Conservation (phyloP, 2,888 invertebrate genomes). For the Heliconius aoede region DNA sequence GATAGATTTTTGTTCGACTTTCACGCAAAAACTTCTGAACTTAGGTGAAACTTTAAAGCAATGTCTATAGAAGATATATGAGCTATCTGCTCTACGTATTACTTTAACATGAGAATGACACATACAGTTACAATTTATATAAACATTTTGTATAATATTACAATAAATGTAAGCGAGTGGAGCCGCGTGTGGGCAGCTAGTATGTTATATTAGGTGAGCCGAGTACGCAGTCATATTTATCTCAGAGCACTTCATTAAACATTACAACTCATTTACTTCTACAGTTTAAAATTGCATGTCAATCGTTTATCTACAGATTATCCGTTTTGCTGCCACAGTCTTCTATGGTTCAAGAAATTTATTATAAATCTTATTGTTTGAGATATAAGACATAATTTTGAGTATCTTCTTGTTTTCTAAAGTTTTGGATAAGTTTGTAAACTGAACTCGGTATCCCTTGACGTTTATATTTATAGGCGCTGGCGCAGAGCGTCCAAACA, state of each 20-base stretch:
- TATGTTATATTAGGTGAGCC: slow-evolving; percentile 10
- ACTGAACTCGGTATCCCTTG: slow-evolving; percentile 64
- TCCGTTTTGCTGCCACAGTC: slow-evolving; percentile 22
- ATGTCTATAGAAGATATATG: too few relatives aligned
- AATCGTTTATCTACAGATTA: slow-evolving; percentile 39
- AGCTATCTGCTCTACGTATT: too few relatives aligned
- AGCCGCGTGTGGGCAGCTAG: too few relatives aligned
- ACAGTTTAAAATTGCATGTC: slow-evolving; percentile 39
- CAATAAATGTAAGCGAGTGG: too few relatives aligned
- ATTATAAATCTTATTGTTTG: not conserved
- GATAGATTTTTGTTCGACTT: too few relatives aligned
- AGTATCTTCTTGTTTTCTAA: slow-evolving; percentile 14
- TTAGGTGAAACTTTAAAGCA: too few relatives aligned
- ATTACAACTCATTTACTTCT: slow-evolving; percentile 40
- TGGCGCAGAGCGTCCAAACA: slow-evolving; percentile 72
- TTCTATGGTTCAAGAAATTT: not conserved
- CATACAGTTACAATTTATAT: too few relatives aligned
- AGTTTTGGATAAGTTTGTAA: slow-evolving; percentile 33
- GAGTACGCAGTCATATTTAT: slow-evolving; percentile 34
- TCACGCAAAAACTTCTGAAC: too few relatives aligned
- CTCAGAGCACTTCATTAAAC: slow-evolving; percentile 37
- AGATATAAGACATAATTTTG: slow-evolving; percentile 14
- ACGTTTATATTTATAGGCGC: slow-evolving; percentile 77
- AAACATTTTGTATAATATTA: too few relatives aligned
- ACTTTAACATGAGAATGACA: too few relatives aligned